These are phyloP conservation scores for Eupithecia subfuscata DNA, from an alignment of 2,888 invertebrate genomes.

Conservation along the genomic window DNA sequence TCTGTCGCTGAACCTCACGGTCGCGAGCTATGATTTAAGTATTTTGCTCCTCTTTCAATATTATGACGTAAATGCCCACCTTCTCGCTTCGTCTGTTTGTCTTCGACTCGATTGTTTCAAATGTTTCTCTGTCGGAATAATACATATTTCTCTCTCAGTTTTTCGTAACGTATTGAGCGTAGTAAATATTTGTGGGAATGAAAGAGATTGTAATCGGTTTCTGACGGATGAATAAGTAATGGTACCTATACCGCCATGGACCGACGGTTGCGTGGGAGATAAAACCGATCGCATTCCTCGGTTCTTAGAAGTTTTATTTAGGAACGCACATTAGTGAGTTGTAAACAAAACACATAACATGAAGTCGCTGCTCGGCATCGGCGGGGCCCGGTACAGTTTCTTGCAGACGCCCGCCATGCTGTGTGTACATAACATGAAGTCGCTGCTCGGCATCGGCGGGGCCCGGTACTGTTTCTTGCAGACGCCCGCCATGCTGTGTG, in stretches of 20 bases:
- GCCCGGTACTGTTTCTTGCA: no score
- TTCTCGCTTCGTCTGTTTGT: slow-evolving; percentile 16
- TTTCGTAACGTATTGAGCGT: neutral
- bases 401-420: no score
- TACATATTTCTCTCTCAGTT: slow-evolving; percentile 8
- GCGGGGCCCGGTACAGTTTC: neutral
- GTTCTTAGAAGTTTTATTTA: neutral
- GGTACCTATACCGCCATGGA: neutral
- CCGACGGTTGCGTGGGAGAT: neutral
- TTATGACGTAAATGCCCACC: slow-evolving; percentile 26
- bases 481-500: no score
- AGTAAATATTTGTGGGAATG: slow-evolving; percentile 8
- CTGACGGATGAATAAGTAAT: neutral
- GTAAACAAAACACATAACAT: neutral
- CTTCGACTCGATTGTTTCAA: slow-evolving; percentile 4
- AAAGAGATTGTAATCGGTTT: neutral
- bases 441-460: no score
- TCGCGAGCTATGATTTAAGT: slow-evolving; percentile 16
- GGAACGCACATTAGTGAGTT: neutral
- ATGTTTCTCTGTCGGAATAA: neutral
- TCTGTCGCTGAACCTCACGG: slow-evolving; percentile 17
- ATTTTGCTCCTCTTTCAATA: slow-evolving; percentile 21
- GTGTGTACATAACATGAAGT: no score
- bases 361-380: neutral
- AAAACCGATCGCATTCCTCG: neutral